Base-by-base conservation (phyloP, 2,797 vertebrate species). In the Antennarius maculatus region DNA sequence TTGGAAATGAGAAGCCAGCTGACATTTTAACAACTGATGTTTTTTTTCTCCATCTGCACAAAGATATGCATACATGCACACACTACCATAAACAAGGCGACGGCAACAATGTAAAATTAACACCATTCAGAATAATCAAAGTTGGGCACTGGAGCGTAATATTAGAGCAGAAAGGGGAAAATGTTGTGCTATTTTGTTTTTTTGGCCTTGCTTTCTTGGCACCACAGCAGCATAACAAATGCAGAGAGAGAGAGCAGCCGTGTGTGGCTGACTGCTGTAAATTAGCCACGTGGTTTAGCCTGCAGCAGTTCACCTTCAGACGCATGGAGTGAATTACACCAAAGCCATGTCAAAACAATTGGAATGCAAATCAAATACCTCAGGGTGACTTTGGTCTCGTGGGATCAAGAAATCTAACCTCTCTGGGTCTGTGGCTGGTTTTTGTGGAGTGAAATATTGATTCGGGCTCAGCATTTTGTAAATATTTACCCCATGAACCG, bases 351-450 rank as follows among this genome's bases (percentile, higher is more conserved):
- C 90, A 88, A 87, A 90, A 92, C 91, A 88, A 92, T 88, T 88
- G 84, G 71, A 88, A 90, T 88, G 88, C 86, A 90, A 90, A 92
- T 92, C 86, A 89, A 92, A 91, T 77, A 88, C 83, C 87, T 81
- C 51, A 58, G 81, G 85, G 86, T 89, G 89, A 91, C 86, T 88
- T 90, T 90, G 84, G 69, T 87, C 86, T 53, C 82, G 72, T 1
- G 84, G 80, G 89, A 89, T 74, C 70, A 34, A 37, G 80, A 81
- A 86, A 89, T 90, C 88, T 82, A 87, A 80, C 80, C 69, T 70
- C 68, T 58, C 66, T 1, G 48, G 52, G 69, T 80, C 71, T 18
- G 64, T 54, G 64, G 80, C 79, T 58, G 64, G 77, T 81, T 86
- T 88, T 70, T 71, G 68, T 77, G 71, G 75, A 88, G 83, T 80